Percentiles rank a stretch among this genome's conserved stretches.
These are phyloP conservation scores for Tortrix viridana DNA, from an alignment of 2,888 invertebrate genomes.

Conservation along the genomic window DNA sequence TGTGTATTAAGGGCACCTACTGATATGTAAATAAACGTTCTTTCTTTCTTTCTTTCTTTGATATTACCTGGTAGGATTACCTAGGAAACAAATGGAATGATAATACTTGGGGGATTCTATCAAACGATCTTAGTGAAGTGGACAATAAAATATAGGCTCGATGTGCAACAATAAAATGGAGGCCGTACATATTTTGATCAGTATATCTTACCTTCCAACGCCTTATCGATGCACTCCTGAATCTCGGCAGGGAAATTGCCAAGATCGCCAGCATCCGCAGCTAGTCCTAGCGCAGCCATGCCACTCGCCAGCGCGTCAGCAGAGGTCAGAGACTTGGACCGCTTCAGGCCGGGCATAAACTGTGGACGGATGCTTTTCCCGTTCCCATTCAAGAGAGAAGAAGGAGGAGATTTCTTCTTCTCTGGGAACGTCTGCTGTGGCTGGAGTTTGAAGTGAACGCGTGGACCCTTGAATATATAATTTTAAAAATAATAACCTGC, in stretches of 20 bases:
- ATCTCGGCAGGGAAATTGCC: constrained; percentile 90
- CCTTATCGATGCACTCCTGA: constrained; percentile 89
- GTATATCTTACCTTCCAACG: constrained; percentile 85
- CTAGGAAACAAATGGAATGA: no score
- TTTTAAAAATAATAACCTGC: neutral
- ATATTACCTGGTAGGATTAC: no score
- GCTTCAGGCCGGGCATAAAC: constrained; percentile 85
- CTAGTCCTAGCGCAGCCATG: constrained; percentile 87
- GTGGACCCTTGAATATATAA: constrained; percentile 64
- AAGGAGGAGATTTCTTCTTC: constrained; percentile 77
- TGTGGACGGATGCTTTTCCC: constrained; percentile 75
- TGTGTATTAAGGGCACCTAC: no score
- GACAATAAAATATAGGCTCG: no score
- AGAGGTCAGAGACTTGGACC: constrained; percentile 92
- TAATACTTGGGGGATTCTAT: no score
- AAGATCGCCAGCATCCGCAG: constrained; percentile 89
- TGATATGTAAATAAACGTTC: no score
- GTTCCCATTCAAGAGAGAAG: constrained; percentile 73
- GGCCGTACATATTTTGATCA: neutral
- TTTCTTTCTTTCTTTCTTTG: no score
- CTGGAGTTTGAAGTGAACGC: constrained; percentile 85
- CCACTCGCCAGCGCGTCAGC: constrained; percentile 89
- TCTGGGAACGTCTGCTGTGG: constrained; percentile 72
- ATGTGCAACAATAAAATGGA: no score
- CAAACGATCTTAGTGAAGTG: no score